phyloP scores from a whole-genome alignment of 2,797 vertebrate species.

The Epinephelus malabaricus region DNA sequence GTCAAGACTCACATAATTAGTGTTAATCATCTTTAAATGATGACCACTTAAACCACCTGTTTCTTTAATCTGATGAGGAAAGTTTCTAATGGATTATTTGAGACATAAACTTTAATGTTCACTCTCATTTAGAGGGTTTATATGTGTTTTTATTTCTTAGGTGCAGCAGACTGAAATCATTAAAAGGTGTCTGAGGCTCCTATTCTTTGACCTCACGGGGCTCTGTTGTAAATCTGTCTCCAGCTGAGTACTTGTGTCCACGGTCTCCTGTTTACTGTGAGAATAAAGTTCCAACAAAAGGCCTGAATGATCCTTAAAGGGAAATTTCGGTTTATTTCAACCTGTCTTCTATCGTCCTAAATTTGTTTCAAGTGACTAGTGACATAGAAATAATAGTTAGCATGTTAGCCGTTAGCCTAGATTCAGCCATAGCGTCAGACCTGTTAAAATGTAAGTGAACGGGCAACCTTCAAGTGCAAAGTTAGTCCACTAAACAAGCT shows the following conservation, averaged over 20 bases:
- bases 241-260: not conserved
- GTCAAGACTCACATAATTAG: not conserved
- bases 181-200: not conserved
- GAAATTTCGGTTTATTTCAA: no score
- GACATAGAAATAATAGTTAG: no score
- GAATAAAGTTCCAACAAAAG: no score
- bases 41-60: not conserved
- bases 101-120: not conserved
- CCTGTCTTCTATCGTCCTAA: no score
- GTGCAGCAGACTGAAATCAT: not conserved
- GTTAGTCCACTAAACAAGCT: no score
- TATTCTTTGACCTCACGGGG: not conserved
- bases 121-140: not conserved
- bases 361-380: no score
- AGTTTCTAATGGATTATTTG: slow-evolving; percentile 7
- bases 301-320: no score
- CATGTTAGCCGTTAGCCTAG: no score
- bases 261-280: no score
- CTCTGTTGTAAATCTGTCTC: not conserved
- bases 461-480: no score
- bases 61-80: slow-evolving; percentile 7
- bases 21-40: not conserved
- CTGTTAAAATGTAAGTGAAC: no score
- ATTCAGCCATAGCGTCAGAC: no score
- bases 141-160: slow-evolving; percentile 1